These are phyloP conservation scores for Himalopsyche anomala DNA, from an alignment of 2,888 invertebrate genomes.

Conservation along the genomic window DNA sequence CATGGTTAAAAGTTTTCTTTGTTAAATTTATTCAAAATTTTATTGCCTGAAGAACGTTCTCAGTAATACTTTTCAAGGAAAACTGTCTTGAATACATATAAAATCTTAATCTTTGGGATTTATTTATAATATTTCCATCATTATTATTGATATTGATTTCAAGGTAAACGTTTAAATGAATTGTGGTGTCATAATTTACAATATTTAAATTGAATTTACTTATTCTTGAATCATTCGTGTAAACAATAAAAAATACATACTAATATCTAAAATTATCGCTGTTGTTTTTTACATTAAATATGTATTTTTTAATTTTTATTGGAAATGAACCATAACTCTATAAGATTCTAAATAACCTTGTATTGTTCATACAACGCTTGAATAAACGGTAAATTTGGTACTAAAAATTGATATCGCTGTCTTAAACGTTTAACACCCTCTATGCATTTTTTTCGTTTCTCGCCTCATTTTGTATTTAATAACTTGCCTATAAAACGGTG, in stretches of 20 bases:
- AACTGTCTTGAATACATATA: not conserved
- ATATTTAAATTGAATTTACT: not conserved
- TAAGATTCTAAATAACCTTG: no score
- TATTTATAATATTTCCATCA: not conserved
- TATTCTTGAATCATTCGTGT: not conserved
- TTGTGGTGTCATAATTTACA: not conserved
- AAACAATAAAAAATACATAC: slow-evolving; percentile 1
- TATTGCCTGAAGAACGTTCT: not conserved
- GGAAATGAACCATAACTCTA: no score
- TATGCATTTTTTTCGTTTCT: no score
- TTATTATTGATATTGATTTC: slow-evolving; percentile 30
- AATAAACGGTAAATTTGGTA: no score
- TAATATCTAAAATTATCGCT: not conserved
- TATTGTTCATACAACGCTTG: no score
- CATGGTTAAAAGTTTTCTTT: not conserved
- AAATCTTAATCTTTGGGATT: slow-evolving; percentile 15
- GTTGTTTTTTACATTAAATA: no score
- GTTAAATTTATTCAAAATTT: not conserved
- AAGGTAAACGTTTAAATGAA: not conserved
- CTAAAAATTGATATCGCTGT: no score
- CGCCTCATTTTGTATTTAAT: no score
- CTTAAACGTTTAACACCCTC: no score
- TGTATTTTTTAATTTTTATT: no score
- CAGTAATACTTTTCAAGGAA: not conserved
- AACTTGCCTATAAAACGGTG: no score